Evolutionary conservation across 2,113 vertebrate genomes (phyloP).

Genomic region (Hydropotes inermis): DNA sequence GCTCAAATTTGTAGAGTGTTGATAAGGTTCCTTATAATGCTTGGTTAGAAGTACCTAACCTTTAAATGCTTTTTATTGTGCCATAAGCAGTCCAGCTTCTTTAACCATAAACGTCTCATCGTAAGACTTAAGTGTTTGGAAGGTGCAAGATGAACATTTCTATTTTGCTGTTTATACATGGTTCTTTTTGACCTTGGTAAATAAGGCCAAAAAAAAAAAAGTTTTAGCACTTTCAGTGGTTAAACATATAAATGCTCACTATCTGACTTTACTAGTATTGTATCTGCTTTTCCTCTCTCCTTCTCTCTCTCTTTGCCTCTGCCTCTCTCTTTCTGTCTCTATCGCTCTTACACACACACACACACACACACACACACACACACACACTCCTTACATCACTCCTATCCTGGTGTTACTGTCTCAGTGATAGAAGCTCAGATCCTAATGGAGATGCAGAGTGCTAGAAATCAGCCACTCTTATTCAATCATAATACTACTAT

Average conservation of each 20-base stretch:
- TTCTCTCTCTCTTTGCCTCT: not conserved
- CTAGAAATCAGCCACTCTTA: not conserved
- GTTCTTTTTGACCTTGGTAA: constrained; percentile 61
- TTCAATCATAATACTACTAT: not conserved
- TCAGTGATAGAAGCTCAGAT: not conserved
- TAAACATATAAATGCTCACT: constrained; percentile 35
- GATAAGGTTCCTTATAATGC: not conserved
- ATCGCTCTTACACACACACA: not conserved
- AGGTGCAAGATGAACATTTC: constrained; percentile 2
- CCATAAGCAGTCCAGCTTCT: constrained; percentile 33
- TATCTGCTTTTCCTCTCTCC: not conserved
- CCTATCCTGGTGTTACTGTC: not conserved
- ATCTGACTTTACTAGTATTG: not conserved
- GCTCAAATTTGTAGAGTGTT: constrained; percentile 26
- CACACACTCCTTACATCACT: not conserved
- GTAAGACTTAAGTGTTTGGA: constrained; percentile 49
- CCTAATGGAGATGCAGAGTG: not conserved
- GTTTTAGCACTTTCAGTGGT: not conserved
- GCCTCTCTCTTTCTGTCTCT: not conserved
- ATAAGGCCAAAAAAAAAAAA: not conserved
- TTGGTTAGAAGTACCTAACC: constrained; percentile 23
- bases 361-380: too few species aligned
- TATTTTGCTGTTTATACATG: constrained; percentile 35
- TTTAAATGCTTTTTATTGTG: constrained; percentile 54
- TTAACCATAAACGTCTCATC: constrained; percentile 47